Percentiles rank a stretch among this genome's conserved stretches.
These are phyloP conservation scores for Diplodus puntazzo DNA, from an alignment of 2,797 vertebrate species.

Conservation along the genomic window DNA sequence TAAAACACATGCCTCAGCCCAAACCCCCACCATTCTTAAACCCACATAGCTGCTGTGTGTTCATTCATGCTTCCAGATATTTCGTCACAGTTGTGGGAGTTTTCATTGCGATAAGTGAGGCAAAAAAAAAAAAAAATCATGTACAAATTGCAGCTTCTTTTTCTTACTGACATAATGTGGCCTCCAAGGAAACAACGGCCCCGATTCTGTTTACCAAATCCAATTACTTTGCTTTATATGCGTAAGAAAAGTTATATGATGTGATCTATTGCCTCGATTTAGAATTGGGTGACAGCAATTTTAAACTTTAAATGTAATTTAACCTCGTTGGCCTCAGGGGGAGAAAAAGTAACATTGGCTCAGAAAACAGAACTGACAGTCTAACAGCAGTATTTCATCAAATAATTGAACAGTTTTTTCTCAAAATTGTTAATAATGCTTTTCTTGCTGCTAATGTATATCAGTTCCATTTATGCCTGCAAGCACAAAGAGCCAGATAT, in stretches of 20 bases:
- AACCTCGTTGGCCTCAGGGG: slow-evolving; percentile 5
- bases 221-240: slow-evolving; percentile 34
- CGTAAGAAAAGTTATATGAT: background rate
- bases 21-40: slow-evolving; percentile 26
- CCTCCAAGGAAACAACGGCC: slow-evolving; percentile 15
- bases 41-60: background rate
- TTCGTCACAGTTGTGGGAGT: background rate
- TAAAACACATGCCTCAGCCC: slow-evolving; percentile 40
- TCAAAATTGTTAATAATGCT: background rate
- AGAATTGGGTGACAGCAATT: slow-evolving; percentile 19
- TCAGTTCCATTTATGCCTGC: background rate
- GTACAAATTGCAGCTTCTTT: slow-evolving; percentile 15
- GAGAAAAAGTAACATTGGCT: background rate
- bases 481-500: background rate
- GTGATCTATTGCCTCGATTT: slow-evolving; percentile 15
- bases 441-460: background rate
- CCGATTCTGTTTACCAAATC: slow-evolving; percentile 23
- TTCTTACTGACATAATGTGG: slow-evolving; percentile 7
- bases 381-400: background rate
- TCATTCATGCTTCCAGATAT: slow-evolving; percentile 24
- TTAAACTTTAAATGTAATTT: slow-evolving; percentile 27
- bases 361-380: slow-evolving; percentile 7
- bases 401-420: background rate
- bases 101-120: slow-evolving; percentile 25
- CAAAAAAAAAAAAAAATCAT: slow-evolving; percentile 5